Percentiles rank a stretch among this genome's conserved stretches.
These are phyloP conservation scores for Cololabis saira DNA, from an alignment of 2,113 vertebrate genomes.

Conservation along the genomic window DNA sequence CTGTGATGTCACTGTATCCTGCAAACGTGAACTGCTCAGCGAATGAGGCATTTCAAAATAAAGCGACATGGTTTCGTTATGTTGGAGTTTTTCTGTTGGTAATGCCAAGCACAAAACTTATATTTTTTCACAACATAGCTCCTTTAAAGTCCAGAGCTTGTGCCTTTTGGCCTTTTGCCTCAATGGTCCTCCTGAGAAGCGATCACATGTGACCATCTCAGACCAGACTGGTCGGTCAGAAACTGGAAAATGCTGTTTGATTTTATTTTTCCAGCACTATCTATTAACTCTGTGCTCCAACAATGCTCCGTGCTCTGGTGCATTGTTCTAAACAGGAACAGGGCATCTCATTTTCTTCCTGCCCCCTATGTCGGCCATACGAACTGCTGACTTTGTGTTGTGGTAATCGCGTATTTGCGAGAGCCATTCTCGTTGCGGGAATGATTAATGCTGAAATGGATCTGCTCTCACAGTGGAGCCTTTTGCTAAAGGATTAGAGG, in stretches of 20 bases:
- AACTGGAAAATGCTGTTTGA: constrained; percentile 33
- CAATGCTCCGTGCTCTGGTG: constrained; percentile 47
- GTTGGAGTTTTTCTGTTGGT: no score
- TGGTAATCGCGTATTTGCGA: constrained; percentile 71
- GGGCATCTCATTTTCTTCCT: constrained; percentile 45
- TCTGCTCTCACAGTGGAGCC: constrained; percentile 50
- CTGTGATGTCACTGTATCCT: no score
- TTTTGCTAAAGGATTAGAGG: constrained; percentile 56
- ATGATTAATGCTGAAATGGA: constrained; percentile 72
- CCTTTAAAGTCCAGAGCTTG: no score
- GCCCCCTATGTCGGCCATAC: constrained; percentile 35
- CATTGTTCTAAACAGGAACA: constrained; percentile 54
- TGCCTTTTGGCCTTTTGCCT: no score
- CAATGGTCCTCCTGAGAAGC: constrained; percentile 2
- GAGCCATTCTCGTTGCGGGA: constrained; percentile 61
- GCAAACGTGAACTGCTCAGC: no score
- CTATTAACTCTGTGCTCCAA: constrained; percentile 55
- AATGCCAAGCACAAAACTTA: no score
- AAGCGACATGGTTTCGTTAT: no score
- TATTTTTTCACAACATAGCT: no score
- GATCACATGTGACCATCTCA: constrained; percentile 8
- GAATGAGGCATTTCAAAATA: no score
- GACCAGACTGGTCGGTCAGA: constrained; percentile 20
- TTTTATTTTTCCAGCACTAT: constrained; percentile 53
- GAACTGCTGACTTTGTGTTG: constrained; percentile 71